Base-by-base conservation (phyloP, 2,797 vertebrate genomes). In the Lepus oiostolus region DNA sequence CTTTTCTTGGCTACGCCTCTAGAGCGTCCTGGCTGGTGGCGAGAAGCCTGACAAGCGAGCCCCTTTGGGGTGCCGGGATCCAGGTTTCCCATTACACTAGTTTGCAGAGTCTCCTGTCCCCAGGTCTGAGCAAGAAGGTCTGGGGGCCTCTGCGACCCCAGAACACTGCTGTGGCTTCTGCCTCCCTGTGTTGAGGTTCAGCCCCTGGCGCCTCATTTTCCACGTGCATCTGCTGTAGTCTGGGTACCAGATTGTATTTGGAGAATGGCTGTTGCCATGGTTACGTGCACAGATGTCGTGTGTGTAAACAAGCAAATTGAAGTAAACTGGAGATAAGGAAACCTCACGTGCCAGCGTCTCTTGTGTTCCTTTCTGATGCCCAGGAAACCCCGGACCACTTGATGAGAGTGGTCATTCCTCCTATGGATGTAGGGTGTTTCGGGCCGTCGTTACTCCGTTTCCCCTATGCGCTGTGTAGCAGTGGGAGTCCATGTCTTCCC, bases 261-360 rank as follows among this genome's bases (percentile, higher is more conserved):
- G 92, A 80, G 60, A 76, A 47, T 80, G 95, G 62, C 87, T 96
- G 38, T 81, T 60, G 93, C 84, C 76, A 14, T 76, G 90, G 90
- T 96, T 87, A 80, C 5, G 3, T 68, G 85, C 22, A 84, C 94
- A 92, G 58, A 90, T 74, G 72, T 72, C 26, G 2, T 74, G 22
- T 90, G 90, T 95, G 65, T 96, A 91, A 97, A 96, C 90, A 93
- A 93, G 76, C 58, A 32, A 79, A 96, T 83, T 81, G 87, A 96
- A 97, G 67, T 94, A 84, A 88, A 87, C 62, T 87, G 62, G 87
- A 96, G 83, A 87, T 92, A 62, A 87, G 81, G 90, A 89, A 93
- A 85, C 30, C 24, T 35, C 38, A 32, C 30, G 47, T 42, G 38
- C 38, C 28, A 1, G 90, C 2, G 6, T 94, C 35, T 52, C 0